Evolutionary conservation across 2,888 invertebrate genomes (phyloP).

Genomic region (Agrotis puta): DNA sequence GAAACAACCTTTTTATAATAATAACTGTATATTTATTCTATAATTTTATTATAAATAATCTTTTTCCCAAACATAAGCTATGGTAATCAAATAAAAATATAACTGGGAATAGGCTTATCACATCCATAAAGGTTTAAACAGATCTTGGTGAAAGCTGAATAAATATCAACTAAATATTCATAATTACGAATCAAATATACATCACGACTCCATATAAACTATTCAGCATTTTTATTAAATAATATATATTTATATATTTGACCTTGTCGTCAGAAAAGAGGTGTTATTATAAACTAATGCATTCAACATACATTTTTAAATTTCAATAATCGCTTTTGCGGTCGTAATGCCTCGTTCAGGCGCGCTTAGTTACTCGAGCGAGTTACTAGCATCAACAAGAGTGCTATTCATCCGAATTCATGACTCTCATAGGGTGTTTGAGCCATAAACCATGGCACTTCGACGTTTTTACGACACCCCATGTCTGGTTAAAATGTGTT

Average conservation of each 20-base stretch:
- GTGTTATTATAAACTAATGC: constrained; percentile 24
- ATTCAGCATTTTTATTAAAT: constrained; percentile 33
- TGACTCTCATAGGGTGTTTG: constrained; percentile 70
- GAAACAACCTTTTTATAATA: neutral
- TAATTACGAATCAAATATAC: constrained; percentile 52
- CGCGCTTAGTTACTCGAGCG: constrained; percentile 25
- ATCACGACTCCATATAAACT: constrained; percentile 24
- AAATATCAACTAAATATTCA: constrained; percentile 45
- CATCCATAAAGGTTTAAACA: constrained; percentile 20
- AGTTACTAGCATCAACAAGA: constrained; percentile 48
- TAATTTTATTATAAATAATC: no score
- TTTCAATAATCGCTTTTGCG: constrained; percentile 38
- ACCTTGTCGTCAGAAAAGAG: constrained; percentile 38
- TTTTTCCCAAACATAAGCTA: neutral
- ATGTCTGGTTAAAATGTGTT: constrained; percentile 69
- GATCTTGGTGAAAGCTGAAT: constrained; percentile 49
- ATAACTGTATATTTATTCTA: neutral
- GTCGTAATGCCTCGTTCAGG: constrained; percentile 27
- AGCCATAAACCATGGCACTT: constrained; percentile 73
- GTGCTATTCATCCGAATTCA: constrained; percentile 55
- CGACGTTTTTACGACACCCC: constrained; percentile 80
- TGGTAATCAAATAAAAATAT: constrained; percentile 22
- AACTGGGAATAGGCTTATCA: constrained; percentile 4
- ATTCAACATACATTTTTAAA: constrained; percentile 34
- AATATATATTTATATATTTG: constrained; percentile 38